Evolutionary conservation across 2,888 invertebrate genomes (phyloP).

Genomic region (Chorisops tibialis): DNA sequence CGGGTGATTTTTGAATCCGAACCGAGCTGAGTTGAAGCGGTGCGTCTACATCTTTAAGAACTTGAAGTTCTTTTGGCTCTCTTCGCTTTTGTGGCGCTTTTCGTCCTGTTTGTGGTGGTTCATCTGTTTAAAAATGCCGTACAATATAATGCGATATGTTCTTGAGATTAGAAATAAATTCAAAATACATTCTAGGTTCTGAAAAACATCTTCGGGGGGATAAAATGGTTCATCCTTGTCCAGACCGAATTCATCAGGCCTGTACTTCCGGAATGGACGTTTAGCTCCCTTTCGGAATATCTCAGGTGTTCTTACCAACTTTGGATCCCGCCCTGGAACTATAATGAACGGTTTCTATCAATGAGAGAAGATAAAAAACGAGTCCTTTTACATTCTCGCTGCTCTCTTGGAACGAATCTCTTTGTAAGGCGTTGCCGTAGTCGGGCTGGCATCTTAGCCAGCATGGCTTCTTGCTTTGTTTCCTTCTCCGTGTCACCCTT

Average conservation of each 20-base stretch:
- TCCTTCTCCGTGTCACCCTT: background rate
- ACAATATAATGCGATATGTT: too few species aligned
- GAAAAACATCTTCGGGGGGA: constrained; percentile 12
- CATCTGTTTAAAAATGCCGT: too few species aligned
- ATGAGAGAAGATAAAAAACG: background rate
- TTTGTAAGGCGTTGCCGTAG: constrained; percentile 7
- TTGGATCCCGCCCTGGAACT: constrained; percentile 4
- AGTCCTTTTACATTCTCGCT: constrained; percentile 1
- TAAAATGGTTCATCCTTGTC: constrained; percentile 32
- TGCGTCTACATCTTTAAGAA: background rate
- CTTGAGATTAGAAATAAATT: too few species aligned
- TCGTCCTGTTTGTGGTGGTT: background rate
- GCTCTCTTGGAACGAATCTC: background rate
- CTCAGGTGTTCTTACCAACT: constrained; percentile 25
- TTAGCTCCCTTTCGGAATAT: constrained; percentile 22
- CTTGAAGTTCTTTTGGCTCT: background rate
- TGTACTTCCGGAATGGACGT: constrained; percentile 29
- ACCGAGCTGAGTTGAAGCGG: too few species aligned
- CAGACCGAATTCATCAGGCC: constrained; percentile 35
- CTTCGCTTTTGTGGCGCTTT: background rate
- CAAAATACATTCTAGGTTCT: constrained; percentile 24
- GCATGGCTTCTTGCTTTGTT: background rate
- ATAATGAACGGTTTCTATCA: background rate
- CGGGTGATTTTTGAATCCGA: background rate
- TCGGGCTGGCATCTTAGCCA: constrained; percentile 15